Evolutionary conservation across 2,797 vertebrate genomes (phyloP).

Genomic region (Tangara arthus): DNA sequence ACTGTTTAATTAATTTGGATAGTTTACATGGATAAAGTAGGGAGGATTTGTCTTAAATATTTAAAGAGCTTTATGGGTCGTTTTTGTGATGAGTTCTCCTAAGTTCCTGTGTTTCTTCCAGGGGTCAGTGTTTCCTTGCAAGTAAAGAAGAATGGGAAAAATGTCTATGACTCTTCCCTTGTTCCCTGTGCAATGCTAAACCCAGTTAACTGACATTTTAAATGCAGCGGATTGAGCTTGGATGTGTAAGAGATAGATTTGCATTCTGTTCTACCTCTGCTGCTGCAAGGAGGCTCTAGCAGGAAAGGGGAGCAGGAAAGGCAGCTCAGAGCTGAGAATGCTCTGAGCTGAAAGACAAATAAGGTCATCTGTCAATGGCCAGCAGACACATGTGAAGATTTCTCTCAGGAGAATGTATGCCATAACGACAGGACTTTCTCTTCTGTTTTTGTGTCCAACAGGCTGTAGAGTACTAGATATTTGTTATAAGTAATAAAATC

Average conservation of each 20-base stretch:
- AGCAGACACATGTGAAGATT: not conserved
- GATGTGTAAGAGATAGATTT: not conserved
- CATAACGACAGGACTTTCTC: not conserved
- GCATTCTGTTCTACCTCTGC: not conserved
- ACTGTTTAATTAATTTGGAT: not conserved
- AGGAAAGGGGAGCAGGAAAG: not conserved
- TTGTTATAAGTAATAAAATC: not conserved
- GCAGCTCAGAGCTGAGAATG: not conserved
- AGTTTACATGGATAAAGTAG: not conserved
- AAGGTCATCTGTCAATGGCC: not conserved
- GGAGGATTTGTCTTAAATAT: not conserved
- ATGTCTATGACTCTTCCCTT: not conserved
- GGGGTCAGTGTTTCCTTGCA: not conserved
- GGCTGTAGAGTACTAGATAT: not conserved
- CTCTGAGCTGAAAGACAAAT: not conserved
- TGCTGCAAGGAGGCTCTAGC: not conserved
- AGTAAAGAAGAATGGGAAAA: not conserved
- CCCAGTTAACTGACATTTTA: not conserved
- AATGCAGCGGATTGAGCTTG: not conserved
- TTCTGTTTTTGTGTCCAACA: not conserved
- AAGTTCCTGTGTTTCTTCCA: not conserved
- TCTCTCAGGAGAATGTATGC: not conserved
- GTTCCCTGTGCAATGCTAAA: not conserved
- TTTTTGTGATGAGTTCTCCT: not conserved
- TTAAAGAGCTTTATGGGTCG: fast-evolving